Percentiles rank a stretch among this genome's conserved stretches.
Evolutionary conservation across 2,888 invertebrate genomes (phyloP).

Genomic region (Tenthredo distinguenda): DNA sequence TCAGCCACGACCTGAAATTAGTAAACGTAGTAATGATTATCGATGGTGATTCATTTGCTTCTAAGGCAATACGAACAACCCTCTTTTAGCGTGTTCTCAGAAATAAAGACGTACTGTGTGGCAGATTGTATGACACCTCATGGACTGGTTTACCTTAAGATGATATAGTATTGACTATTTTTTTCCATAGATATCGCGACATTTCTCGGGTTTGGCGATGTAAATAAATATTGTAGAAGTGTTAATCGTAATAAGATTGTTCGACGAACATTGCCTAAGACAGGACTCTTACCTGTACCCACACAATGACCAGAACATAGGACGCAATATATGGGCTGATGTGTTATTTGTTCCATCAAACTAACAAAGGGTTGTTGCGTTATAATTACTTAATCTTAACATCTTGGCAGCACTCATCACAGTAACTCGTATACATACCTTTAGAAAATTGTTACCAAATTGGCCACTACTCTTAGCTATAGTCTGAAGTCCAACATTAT

Average conservation of each 20-base stretch:
- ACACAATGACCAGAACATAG: not conserved
- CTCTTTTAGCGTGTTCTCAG: not conserved
- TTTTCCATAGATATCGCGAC: no score
- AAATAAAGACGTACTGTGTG: not conserved
- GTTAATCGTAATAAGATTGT: not conserved
- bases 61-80: not conserved
- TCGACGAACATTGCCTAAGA: no score
- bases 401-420: not conserved
- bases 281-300: not conserved
- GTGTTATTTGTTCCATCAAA: not conserved
- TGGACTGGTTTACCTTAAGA: no score
- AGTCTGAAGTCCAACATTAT: constrained; percentile 3
- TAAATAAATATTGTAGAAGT: not conserved
- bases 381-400: not conserved
- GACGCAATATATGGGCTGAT: not conserved
- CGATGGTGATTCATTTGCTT: not conserved
- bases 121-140: no score
- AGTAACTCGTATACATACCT: not conserved
- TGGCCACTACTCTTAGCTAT: constrained; percentile 6
- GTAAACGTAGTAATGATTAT: not conserved
- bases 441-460: constrained; percentile 1
- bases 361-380: not conserved
- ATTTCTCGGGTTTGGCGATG: not conserved
- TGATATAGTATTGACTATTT: no score
- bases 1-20: constrained; percentile 12